Base-by-base conservation (phyloP, 1,140 invertebrate species). In the Octopus bimaculoides region DNA sequence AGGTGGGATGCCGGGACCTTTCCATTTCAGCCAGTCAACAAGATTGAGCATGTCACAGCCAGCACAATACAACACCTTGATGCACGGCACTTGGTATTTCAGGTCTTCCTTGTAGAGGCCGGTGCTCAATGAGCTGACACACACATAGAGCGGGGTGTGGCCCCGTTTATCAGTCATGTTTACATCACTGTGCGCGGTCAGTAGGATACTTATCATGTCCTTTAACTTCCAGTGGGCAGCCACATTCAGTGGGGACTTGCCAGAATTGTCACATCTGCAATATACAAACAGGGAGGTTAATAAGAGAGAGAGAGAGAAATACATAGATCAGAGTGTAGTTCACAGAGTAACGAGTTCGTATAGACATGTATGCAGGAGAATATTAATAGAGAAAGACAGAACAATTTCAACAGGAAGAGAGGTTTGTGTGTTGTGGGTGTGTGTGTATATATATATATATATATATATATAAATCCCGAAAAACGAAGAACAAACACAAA, bases 21-120 rank as follows among this genome's bases (percentile, higher is more conserved):
- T 90, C 86, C 87, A 88, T 61, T 86, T 86, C 7, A 89, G 80
- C 89, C 89, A 90, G 79, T 90, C 89, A 26, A 86, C 84, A 2
- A 89, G 81, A 79, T 90, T 90, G 14, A 90, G 83, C 89, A 90
- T 90, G 81, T 90, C 89, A 84, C 88, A 89, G 78, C 86, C 86
- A 75, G 88, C 86, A 78, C 84, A 79, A 78, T 85, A 89, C 77
- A 89, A 81, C 14, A 87, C 84, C 73, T 87, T 85, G 52, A 87
- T 87, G 80, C 86, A 88, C 7, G 87, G 86, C 3, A 89, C 85
- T 82, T 89, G 88, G 78, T 89, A 87, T 66, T 87, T 86, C 52
- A 90, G 81, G 78, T 90, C 89, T 74, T 90, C 89, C 77, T 86
- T 87, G 80, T 90, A 90, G n/a, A 90, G 82, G 9, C 87, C 88